Percentiles rank a stretch among this genome's conserved stretches.
Evolutionary conservation across 2,797 vertebrate genomes (phyloP).

Genomic region (Dendrocincla fuliginosa): DNA sequence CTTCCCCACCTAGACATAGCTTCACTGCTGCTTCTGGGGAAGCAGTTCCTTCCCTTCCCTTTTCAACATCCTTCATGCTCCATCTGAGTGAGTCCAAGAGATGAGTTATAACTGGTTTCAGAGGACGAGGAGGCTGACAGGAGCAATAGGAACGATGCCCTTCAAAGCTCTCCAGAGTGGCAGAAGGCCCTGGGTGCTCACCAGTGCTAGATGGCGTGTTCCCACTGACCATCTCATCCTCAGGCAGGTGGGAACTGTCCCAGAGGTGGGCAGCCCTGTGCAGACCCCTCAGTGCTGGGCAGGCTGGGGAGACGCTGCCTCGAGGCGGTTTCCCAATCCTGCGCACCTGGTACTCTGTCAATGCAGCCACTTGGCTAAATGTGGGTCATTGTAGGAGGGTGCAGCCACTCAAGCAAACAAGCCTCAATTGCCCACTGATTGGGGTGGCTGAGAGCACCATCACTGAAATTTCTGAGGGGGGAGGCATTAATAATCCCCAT

Average conservation of each 20-base stretch:
- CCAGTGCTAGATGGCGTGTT: neutral
- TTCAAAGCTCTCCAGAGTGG: neutral
- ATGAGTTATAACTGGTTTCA: neutral
- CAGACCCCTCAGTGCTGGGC: neutral
- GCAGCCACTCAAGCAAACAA: constrained; percentile 65
- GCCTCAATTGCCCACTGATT: constrained; percentile 67
- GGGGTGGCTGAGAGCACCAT: constrained; percentile 63
- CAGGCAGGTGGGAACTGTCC: neutral
- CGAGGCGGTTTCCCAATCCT: neutral
- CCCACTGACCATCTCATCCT: neutral
- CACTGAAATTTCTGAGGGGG: constrained; percentile 47
- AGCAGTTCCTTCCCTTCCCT: neutral
- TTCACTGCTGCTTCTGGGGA: constrained; percentile 22
- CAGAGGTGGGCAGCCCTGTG: neutral
- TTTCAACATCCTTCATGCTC: neutral
- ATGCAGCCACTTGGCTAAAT: constrained; percentile 68
- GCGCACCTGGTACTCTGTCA: constrained; percentile 63
- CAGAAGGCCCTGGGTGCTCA: neutral
- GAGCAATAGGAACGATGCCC: neutral
- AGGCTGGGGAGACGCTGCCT: constrained; percentile 7
- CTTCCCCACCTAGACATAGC: neutral
- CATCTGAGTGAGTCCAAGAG: neutral
- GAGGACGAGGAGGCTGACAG: neutral
- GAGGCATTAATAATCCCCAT: constrained; percentile 64
- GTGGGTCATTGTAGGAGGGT: constrained; percentile 64